Evolutionary conservation across 1,140 invertebrate species (phyloP).

Genomic region (Latrodectus geometricus): DNA sequence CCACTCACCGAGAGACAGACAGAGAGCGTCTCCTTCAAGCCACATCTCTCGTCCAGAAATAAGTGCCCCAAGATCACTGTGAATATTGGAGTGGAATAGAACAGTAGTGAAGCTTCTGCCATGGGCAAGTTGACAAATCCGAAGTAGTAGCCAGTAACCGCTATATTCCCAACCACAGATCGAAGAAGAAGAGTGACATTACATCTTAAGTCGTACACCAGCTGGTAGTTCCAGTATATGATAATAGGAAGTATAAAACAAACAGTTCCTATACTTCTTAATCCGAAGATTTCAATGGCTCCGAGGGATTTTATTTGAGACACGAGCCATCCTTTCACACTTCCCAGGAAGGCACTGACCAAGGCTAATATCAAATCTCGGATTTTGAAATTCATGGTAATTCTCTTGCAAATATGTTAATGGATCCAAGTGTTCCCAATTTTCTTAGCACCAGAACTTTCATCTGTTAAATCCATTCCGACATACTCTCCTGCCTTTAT

Average conservation of each 20-base stretch:
- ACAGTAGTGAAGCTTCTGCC: conserved; percentile 43
- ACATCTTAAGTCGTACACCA: conserved; percentile 6
- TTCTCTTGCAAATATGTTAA: too few species aligned
- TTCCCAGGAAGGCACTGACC: conserved; percentile 39
- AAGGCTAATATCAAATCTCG: conserved; percentile 40
- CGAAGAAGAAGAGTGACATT: conserved; percentile 19
- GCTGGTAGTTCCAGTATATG: neutral
- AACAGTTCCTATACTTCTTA: conserved; percentile 23
- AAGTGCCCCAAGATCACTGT: conserved; percentile 33
- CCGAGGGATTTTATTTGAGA: conserved; percentile 33
- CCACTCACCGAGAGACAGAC: conserved; percentile 4
- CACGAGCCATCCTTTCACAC: conserved; percentile 44
- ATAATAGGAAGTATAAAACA: conserved; percentile 30
- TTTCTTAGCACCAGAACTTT: too few species aligned
- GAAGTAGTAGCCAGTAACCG: conserved; percentile 46
- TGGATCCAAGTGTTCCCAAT: too few species aligned
- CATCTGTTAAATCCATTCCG: too few species aligned
- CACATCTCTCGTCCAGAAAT: conserved; percentile 50
- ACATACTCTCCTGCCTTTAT: too few species aligned
- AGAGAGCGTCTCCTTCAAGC: neutral
- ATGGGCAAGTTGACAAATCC: conserved; percentile 44
- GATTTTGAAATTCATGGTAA: conserved; percentile 12
- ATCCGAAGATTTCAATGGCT: conserved; percentile 43
- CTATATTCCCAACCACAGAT: conserved; percentile 37
- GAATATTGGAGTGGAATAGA: conserved; percentile 49